phyloP scores from a whole-genome alignment of 2,113 vertebrate genomes.

The Vidua chalybeata region DNA sequence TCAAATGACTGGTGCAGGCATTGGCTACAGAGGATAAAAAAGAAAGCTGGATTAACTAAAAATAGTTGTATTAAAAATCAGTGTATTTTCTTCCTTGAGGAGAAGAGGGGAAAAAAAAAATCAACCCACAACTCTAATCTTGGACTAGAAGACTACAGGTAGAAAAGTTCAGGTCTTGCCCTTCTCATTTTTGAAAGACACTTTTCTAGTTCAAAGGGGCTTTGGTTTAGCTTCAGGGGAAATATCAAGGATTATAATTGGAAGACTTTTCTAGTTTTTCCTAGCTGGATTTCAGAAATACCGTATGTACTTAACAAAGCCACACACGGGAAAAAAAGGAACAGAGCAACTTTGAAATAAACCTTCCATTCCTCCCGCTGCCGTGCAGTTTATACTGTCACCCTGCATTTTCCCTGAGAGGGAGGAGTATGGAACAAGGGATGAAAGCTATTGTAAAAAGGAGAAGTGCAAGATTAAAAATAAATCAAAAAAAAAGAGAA shows the following conservation, averaged over 20 bases:
- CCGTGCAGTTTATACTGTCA: not conserved
- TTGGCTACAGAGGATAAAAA: slow-evolving; percentile 5
- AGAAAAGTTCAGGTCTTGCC: slow-evolving; percentile 68
- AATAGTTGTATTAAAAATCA: slow-evolving; percentile 46
- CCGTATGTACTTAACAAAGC: slow-evolving; percentile 46
- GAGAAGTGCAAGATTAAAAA: slow-evolving; percentile 42
- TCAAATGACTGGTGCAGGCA: not conserved
- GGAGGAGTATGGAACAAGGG: not conserved
- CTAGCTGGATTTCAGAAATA: slow-evolving; percentile 63
- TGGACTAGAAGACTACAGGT: slow-evolving; percentile 42
- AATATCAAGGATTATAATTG: slow-evolving; percentile 73
- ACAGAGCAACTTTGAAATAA: slow-evolving; percentile 56
- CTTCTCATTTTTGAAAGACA: slow-evolving; percentile 61
- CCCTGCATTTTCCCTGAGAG: not conserved
- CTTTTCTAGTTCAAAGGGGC: slow-evolving; percentile 70
- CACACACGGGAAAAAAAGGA: slow-evolving; percentile 34
- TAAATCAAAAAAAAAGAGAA: slow-evolving; percentile 9
- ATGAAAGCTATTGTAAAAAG: not conserved
- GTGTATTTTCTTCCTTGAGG: slow-evolving; percentile 8
- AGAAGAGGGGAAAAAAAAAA: not conserved
- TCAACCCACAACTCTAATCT: slow-evolving; percentile 40
- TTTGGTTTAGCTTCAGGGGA: slow-evolving; percentile 69
- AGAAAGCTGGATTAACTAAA: slow-evolving; percentile 50
- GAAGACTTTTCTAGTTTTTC: slow-evolving; percentile 68
- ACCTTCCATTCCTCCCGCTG: slow-evolving; percentile 37